These are phyloP conservation scores for Calephelis nemesis DNA, from an alignment of 1,140 invertebrate genomes.

Conservation along the genomic window DNA sequence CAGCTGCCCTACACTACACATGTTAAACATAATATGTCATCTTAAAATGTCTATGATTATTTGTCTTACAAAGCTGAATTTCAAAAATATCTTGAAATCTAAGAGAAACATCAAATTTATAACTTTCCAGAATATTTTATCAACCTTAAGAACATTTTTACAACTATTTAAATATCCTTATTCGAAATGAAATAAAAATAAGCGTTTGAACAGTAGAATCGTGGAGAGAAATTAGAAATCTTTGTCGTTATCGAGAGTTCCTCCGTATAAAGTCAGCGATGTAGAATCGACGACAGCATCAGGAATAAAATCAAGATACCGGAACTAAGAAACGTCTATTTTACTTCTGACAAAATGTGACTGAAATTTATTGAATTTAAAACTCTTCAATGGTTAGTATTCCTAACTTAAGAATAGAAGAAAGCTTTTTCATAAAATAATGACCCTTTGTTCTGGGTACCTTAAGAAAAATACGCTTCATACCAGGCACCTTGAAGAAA, in stretches of 20 bases:
- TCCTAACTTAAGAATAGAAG: not conserved
- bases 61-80: no score
- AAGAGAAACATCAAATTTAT: no score
- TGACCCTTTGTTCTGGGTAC: no score
- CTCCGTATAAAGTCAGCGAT: constrained; percentile 15
- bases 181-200: constrained; percentile 4
- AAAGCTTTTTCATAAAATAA: no score
- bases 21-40: no score
- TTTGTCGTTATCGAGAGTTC: constrained; percentile 13
- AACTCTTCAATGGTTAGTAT: not conserved
- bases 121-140: not conserved
- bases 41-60: no score
- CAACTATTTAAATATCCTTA: constrained; percentile 4
- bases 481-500: no score
- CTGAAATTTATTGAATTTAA: constrained; percentile 8
- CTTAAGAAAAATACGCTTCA: no score
- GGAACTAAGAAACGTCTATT: constrained; percentile 11
- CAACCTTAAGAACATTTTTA: not conserved
- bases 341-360: constrained; percentile 7
- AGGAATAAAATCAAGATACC: constrained; percentile 14
- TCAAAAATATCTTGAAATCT: no score
- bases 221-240: constrained; percentile 10
- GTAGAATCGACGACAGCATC: constrained; percentile 14
- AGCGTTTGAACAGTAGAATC: constrained; percentile 13
- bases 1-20: no score